These are phyloP conservation scores for Myrmecobius fasciatus DNA, from an alignment of 2,113 vertebrate genomes.

Conservation along the genomic window DNA sequence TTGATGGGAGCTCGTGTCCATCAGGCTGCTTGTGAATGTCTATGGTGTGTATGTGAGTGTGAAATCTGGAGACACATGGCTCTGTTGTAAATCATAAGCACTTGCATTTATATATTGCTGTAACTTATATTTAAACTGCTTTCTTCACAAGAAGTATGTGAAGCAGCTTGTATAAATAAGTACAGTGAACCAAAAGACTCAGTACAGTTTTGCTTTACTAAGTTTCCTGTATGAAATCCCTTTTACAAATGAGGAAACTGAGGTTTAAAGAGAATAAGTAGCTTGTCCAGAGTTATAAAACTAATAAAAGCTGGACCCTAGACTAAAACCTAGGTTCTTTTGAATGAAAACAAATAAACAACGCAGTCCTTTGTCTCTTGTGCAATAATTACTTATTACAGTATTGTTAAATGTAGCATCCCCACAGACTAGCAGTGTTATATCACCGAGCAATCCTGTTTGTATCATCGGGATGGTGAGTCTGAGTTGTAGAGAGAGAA, in stretches of 20 bases:
- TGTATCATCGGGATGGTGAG: neutral
- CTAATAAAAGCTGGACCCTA: neutral
- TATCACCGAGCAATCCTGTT: neutral
- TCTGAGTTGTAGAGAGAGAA: neutral
- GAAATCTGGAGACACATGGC: neutral
- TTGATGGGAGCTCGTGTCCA: neutral
- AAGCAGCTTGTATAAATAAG: neutral
- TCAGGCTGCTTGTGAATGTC: neutral
- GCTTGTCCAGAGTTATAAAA: neutral
- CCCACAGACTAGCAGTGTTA: neutral
- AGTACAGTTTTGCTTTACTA: neutral
- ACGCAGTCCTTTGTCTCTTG: neutral
- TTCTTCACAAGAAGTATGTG: neutral
- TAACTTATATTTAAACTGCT: neutral
- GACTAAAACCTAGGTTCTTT: neutral
- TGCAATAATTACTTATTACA: neutral
- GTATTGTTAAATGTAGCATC: neutral
- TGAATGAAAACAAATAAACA: neutral
- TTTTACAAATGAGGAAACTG: neutral
- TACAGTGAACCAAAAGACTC: neutral
- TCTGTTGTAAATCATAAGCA: neutral
- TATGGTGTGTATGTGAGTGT: neutral
- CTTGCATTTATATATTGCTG: neutral
- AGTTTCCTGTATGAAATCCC: neutral
- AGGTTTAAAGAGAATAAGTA: neutral